Percentiles rank a stretch among this genome's conserved stretches.
These are phyloP conservation scores for Agapornis roseicollis DNA, from an alignment of 2,113 vertebrate genomes.

Conservation along the genomic window DNA sequence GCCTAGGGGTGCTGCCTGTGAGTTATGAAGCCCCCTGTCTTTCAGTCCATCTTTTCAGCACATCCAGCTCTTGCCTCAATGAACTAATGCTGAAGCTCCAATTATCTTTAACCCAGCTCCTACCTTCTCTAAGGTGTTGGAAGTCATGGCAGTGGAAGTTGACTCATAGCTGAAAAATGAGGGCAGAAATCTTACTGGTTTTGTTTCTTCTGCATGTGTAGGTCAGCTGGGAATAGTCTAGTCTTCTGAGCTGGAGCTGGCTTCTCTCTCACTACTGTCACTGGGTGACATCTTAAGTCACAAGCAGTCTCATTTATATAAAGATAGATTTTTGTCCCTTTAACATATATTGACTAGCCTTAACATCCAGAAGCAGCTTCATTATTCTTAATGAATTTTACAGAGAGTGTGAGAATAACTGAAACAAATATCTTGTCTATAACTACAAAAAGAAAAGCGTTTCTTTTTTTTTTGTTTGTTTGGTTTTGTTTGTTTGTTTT, in stretches of 20 bases:
- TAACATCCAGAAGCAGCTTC: not conserved
- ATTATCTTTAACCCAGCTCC: fast-evolving
- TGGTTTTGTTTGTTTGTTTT: no score
- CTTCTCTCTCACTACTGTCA: not conserved
- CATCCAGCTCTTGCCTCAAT: not conserved
- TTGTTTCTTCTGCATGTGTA: not conserved
- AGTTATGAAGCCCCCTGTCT: not conserved
- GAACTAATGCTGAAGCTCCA: not conserved
- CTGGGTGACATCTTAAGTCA: not conserved
- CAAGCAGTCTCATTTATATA: not conserved
- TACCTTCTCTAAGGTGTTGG: not conserved
- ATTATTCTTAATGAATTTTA: not conserved
- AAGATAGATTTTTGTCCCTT: not conserved
- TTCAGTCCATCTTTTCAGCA: not conserved
- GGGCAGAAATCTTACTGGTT: not conserved
- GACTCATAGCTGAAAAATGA: not conserved
- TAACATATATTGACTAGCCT: not conserved
- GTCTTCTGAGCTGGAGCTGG: not conserved
- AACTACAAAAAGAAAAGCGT: not conserved
- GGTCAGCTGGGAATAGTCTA: not conserved
- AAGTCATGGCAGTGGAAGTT: not conserved
- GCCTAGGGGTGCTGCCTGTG: not conserved
- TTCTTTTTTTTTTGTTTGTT: not conserved
- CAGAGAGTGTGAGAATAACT: not conserved
- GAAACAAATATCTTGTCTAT: not conserved